Evolutionary conservation across 2,888 invertebrate species (phyloP), one percentile per base, ranked within the genome.

Genomic region (Anarsia innoxiella): DNA sequence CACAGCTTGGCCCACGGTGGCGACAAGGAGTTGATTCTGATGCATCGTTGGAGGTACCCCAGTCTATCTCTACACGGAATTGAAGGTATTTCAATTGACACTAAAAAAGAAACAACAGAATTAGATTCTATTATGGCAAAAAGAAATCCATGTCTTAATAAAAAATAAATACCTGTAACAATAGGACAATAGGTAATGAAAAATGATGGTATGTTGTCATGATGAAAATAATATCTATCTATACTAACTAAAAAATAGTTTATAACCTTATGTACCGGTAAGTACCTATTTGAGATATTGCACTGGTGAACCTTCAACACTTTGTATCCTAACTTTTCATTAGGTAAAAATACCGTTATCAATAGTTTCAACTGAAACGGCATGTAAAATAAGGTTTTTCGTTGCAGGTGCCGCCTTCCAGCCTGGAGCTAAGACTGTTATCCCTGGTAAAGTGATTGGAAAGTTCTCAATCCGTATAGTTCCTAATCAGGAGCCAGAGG

Each of bases 401-500:
- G 8, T 14, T 33, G 8, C 35, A 84, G 84, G 84, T 36, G 98
- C 98, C 3, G 97, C 97, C 64, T 92, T 92, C 68, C 97, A 95
- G 48, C 88, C 93, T 0, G 99, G 99, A 9, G 91, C 93, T 12
- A 99, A 99, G 72, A 99, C 99, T 37, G 97, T 99, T 0, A 98
- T 96, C 57, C 96, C 96, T 0, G 88, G 91, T 30, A 94, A 95
- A 77, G 97, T 99, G 0, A 92, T 90, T 56, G 99, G 98, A 12
- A 99, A 99, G 77, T 99, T 99, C 82, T 98, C 98, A 0, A 92
- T 99, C 49, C 90, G 99, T 36, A 90, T 97, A 52, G 99, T 99
- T n/a, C 99, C 99, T 1, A 87, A 98, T 68, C 97, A 97, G 87
- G 88, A 89, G 36, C 96, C 97, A 0, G 89, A 89, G 2, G 89